phyloP scores from a whole-genome alignment of 2,797 vertebrate species.

The Coregonus sp. region DNA sequence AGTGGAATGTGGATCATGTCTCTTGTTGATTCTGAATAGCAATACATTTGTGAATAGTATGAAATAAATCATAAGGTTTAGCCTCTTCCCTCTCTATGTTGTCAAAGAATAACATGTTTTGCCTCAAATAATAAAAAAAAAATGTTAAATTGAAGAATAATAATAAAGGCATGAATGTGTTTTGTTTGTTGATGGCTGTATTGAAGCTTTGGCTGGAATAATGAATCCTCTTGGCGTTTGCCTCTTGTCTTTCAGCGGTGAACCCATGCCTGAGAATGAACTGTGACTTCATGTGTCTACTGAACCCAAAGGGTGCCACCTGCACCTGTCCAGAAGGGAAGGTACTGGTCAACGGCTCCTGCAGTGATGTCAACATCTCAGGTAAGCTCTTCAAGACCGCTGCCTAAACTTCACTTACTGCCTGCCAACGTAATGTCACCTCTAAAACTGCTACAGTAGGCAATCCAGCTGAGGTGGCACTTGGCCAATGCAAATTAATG shows the following conservation, averaged over 20 bases:
- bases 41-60: conserved; percentile 8
- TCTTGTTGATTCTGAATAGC: conserved; percentile 42
- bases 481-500: neutral
- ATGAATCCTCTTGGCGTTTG: neutral
- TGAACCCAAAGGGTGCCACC: conserved; percentile 90
- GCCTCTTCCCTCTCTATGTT: conserved; percentile 1
- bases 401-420: neutral
- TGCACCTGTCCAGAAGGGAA: conserved; percentile 97
- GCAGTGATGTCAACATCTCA: conserved; percentile 83
- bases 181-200: neutral
- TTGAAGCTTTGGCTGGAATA: neutral
- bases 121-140: neutral
- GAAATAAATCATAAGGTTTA: conserved; percentile 24
- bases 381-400: conserved; percentile 68
- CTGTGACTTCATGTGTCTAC: conserved; percentile 95
- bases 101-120: neutral
- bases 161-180: too few species aligned
- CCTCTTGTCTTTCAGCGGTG: conserved; percentile 72
- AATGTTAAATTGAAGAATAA: neutral
- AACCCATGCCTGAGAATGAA: conserved; percentile 90
- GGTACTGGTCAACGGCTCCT: conserved; percentile 88
- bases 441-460: neutral
- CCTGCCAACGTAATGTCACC: neutral
- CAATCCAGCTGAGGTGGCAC: neutral
- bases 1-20: conserved; percentile 21